Conservation (phyloP, 2,888 invertebrate species). For the Timema cristinae region DNA sequence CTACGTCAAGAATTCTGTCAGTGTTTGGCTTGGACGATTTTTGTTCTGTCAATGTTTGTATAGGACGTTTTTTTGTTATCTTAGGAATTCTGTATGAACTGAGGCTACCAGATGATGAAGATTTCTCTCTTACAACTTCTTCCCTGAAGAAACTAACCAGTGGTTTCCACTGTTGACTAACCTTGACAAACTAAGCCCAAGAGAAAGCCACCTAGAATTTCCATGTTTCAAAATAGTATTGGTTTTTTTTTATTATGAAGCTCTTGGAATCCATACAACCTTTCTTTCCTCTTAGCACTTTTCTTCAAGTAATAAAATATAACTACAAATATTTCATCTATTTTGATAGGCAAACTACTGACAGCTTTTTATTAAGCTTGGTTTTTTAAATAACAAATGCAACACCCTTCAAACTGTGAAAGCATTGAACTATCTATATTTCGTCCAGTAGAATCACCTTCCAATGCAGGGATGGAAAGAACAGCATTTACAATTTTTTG, state of each 20-base stretch:
- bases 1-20: no score
- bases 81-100: constrained; percentile 8
- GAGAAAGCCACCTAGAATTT: no score
- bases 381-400: neutral
- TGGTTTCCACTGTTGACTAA: neutral
- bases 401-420: neutral
- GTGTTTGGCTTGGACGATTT: neutral
- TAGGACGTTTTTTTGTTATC: no score
- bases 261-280: no score
- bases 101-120: neutral
- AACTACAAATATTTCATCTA: neutral
- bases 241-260: no score
- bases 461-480: constrained; percentile 1
- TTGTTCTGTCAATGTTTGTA: neutral
- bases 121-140: constrained; percentile 3
- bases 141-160: no score
- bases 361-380: neutral
- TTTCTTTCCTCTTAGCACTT: constrained; percentile 5
- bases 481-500: constrained; percentile 2
- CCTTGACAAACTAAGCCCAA: neutral
- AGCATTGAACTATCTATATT: neutral
- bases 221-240: no score
- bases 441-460: neutral
- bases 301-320: constrained; percentile 1
- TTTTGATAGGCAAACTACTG: neutral